phyloP scores from a whole-genome alignment of 2,888 invertebrate genomes.

The Plutella xylostella region DNA sequence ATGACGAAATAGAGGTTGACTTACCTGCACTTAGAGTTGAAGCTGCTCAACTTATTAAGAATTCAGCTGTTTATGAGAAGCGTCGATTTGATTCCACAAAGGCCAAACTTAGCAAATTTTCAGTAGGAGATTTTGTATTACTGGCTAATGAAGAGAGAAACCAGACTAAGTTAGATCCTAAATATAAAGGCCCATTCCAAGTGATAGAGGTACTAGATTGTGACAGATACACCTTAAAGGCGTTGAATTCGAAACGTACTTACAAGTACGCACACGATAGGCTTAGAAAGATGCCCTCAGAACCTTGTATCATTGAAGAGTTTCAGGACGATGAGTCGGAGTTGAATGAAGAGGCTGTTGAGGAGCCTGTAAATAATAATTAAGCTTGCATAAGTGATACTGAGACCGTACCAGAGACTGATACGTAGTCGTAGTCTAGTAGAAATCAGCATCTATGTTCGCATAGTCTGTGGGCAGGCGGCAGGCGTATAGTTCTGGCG shows the following conservation, averaged over 20 bases:
- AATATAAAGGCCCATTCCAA: neutral
- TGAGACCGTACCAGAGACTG: too few relatives aligned
- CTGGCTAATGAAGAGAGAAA: too few relatives aligned
- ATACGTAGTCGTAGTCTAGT: too few relatives aligned
- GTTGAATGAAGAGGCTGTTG: too few relatives aligned
- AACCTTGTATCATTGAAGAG: too few relatives aligned
- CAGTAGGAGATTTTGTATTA: neutral
- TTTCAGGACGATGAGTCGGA: too few relatives aligned
- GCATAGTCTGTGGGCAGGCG: too few relatives aligned
- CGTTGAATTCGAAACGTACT: neutral
- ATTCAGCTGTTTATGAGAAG: neutral
- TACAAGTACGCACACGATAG: conserved; percentile 6
- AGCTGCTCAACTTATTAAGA: neutral
- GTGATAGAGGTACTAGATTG: neutral
- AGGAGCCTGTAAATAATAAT: too few relatives aligned
- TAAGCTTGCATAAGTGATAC: too few relatives aligned
- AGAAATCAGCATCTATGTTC: too few relatives aligned
- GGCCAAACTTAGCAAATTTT: neutral
- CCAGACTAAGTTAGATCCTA: too few relatives aligned
- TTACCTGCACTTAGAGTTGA: neutral
- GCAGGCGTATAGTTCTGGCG: too few relatives aligned
- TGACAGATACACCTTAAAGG: neutral
- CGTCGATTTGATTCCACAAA: neutral
- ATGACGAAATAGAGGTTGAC: neutral
- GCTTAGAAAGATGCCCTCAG: conserved; percentile 1